Evolutionary conservation across 2,888 invertebrate species (phyloP), one percentile per base, ranked within the genome.

Genomic region (Pterostichus niger): DNA sequence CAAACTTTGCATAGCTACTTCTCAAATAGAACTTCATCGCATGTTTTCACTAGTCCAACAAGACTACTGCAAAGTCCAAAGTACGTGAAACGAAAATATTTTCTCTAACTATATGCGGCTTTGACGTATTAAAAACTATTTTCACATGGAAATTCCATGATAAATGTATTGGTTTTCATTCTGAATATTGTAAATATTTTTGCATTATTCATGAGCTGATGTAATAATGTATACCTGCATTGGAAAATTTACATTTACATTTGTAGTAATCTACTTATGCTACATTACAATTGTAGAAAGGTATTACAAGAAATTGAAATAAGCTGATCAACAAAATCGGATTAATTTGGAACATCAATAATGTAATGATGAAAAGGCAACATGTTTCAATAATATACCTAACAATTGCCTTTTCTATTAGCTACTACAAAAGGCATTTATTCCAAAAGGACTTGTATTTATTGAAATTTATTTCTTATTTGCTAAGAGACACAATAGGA

Each of bases 1-100:
- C 64, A 80, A 80, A 82, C 75, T 82, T 82, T 75, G 59, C 82
- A 82, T 81, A 40, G 82, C 82, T 59, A 59, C 75, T 82, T 82
- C 40, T 59, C 82, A 82, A 82, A 82, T 75, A 61, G 46, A 75
- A 82, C 46, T 82, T 75, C 75, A 73, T 82, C 75, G 59, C 75
- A 59, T 82, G 59, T 82, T 75, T 82, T 56, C 73, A 33, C 35
- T 33, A 49, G 35, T 35, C 64, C 64, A 64, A 31, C 64, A 64
- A 13, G 49, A 49, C 49, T 3, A 49, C 49, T 49, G n/a, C 9
- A 49, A 4, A 52, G 56, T 56, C 56, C 56, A 17, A 15, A 56
- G 17, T 56, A 71, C 68, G 44, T 71, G 68, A 17, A 71, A 71
- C 68, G 68, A 44, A 71, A 71, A 71, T 71, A 71, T 71, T 71